A percentile compares a stretch with the other conserved stretches of the same genome.
These are phyloP conservation scores for Aphelenchoides bicaudatus DNA, from an alignment of 2,888 invertebrate species.

Conservation along the genomic window DNA sequence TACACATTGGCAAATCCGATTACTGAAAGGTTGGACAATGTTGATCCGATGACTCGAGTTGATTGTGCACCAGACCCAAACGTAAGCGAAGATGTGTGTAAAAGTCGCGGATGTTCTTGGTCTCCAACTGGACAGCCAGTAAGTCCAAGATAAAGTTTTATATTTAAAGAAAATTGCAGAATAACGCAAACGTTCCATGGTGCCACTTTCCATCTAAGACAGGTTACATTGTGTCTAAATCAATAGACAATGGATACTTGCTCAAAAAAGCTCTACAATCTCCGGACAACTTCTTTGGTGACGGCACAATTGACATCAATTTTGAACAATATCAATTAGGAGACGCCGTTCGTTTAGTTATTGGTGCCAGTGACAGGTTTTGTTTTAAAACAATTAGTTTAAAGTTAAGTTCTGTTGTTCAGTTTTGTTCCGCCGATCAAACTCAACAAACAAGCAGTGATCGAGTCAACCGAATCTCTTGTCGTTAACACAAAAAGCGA, in stretches of 20 bases:
- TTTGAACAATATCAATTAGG: conserved; percentile 26
- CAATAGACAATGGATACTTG: not conserved
- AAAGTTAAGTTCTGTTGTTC: too few species aligned
- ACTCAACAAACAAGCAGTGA: not conserved
- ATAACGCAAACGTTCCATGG: conserved; percentile 7
- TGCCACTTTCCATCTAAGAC: conserved; percentile 36
- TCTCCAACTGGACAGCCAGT: not conserved
- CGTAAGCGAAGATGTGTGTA: conserved; percentile 36
- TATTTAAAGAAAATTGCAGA: conserved; percentile 7
- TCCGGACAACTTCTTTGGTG: conserved; percentile 33
- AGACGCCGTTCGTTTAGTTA: conserved; percentile 27
- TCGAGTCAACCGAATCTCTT: conserved; percentile 5
- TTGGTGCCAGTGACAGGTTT: conserved; percentile 21
- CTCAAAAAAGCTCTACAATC: conserved; percentile 18
- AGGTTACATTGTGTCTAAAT: conserved; percentile 19
- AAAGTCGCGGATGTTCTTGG: conserved; percentile 48
- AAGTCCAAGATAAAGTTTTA: conserved; percentile 3
- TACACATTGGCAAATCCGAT: not conserved
- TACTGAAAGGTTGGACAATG: not conserved
- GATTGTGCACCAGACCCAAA: conserved; percentile 33
- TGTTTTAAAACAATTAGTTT: too few species aligned
- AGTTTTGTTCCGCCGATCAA: not conserved
- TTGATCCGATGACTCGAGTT: conserved; percentile 13
- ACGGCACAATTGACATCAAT: conserved; percentile 20
- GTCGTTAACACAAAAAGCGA: not conserved